Evolutionary conservation across 2,113 vertebrate genomes (phyloP).

Genomic region (Bubalus kerabau): DNA sequence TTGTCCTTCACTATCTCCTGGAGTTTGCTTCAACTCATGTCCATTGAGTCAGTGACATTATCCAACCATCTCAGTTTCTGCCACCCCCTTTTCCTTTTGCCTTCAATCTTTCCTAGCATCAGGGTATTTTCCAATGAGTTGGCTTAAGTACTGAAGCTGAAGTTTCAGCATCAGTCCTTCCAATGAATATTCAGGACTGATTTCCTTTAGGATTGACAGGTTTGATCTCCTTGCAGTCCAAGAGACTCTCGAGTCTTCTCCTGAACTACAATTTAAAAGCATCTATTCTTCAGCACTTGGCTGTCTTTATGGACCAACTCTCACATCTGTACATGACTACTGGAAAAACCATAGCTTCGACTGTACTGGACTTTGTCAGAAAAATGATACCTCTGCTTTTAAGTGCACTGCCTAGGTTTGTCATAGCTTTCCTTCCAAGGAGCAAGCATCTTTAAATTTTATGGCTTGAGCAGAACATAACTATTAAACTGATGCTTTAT

Average conservation of each 20-base stretch:
- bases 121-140: neutral
- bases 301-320: neutral
- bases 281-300: neutral
- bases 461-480: neutral
- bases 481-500: neutral
- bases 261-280: neutral
- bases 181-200: neutral
- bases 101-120: neutral
- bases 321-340: neutral
- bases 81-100: neutral
- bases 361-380: neutral
- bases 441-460: neutral
- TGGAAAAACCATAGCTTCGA: neutral
- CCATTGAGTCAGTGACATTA: fast-evolving
- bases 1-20: neutral
- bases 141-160: neutral
- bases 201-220: neutral
- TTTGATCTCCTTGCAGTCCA: neutral
- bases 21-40: neutral
- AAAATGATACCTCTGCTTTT: neutral
- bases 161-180: neutral
- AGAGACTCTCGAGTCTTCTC: neutral
- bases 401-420: neutral
- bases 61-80: neutral
- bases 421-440: neutral